A percentile compares a stretch with the other conserved stretches of the same genome.
Evolutionary conservation across 2,888 invertebrate genomes (phyloP).

Genomic region (Drosophila greeni): DNA sequence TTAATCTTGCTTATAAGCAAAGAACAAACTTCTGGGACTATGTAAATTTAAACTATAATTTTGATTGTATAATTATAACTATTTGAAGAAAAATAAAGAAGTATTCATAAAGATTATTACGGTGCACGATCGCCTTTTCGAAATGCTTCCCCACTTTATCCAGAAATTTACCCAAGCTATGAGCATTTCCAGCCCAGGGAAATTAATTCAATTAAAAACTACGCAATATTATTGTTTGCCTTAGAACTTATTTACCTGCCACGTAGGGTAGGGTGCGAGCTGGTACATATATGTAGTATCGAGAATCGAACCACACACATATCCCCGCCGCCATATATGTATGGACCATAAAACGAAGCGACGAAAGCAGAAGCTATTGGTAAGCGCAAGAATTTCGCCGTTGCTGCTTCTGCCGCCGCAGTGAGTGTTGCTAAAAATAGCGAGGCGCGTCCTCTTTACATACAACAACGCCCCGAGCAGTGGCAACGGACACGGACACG

Average conservation of each 20-base stretch:
- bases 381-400: slow-evolving; percentile 57
- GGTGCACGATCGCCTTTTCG: neutral
- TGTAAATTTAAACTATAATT: neutral
- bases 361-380: slow-evolving; percentile 53
- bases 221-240: slow-evolving; percentile 38
- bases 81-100: neutral
- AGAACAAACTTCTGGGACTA: no score
- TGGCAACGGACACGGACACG: slow-evolving; percentile 25
- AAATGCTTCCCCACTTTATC: neutral
- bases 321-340: slow-evolving; percentile 30
- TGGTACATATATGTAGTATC: slow-evolving; percentile 27
- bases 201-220: slow-evolving; percentile 43
- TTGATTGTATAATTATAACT: neutral
- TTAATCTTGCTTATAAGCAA: neutral
- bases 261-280: slow-evolving; percentile 30
- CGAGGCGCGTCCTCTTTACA: slow-evolving; percentile 59
- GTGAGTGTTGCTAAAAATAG: slow-evolving; percentile 65
- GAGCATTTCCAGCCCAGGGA: slow-evolving; percentile 18
- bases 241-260: slow-evolving; percentile 32
- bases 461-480: slow-evolving; percentile 50
- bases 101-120: neutral
- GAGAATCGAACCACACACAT: slow-evolving; percentile 23
- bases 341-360: slow-evolving; percentile 45
- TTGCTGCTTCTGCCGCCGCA: slow-evolving; percentile 27
- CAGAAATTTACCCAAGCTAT: neutral